Evolutionary conservation across 2,888 invertebrate genomes (phyloP).

Genomic region (Aricia artaxerxes): DNA sequence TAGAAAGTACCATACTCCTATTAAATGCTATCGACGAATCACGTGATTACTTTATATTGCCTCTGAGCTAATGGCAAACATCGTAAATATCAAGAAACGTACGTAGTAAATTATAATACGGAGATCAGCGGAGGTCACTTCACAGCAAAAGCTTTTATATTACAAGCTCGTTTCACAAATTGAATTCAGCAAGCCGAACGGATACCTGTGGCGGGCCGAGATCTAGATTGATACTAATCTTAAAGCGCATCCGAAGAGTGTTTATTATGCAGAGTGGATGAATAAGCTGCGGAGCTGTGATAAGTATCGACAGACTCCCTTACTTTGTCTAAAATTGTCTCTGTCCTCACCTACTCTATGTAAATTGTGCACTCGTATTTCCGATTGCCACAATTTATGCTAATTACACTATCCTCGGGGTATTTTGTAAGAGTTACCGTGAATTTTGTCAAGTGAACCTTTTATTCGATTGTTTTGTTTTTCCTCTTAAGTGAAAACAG

Average conservation of each 20-base stretch:
- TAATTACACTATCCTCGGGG: constrained; percentile 13
- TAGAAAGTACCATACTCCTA: not conserved
- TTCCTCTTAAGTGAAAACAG: not conserved
- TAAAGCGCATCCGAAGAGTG: constrained; percentile 41
- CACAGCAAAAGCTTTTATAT: constrained; percentile 46
- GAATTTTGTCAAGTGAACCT: constrained; percentile 9
- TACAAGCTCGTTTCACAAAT: constrained; percentile 47
- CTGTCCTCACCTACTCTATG: constrained; percentile 24
- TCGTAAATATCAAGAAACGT: constrained; percentile 9
- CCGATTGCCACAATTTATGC: constrained; percentile 25
- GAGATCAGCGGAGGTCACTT: constrained; percentile 4
- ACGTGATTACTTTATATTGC: not conserved
- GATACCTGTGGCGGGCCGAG: constrained; percentile 38
- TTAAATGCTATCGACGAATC: not conserved
- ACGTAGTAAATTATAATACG: constrained; percentile 36
- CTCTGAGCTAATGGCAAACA: not conserved
- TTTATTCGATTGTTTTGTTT: constrained; percentile 6
- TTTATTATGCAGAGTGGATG: constrained; percentile 42
- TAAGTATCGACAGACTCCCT: constrained; percentile 27
- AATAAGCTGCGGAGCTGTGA: constrained; percentile 33
- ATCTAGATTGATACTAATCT: constrained; percentile 39
- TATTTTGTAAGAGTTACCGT: not conserved
- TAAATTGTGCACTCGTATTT: constrained; percentile 24
- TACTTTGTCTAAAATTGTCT: constrained; percentile 28
- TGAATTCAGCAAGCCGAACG: constrained; percentile 42